A percentile compares a stretch with the other conserved stretches of the same genome.
These are phyloP conservation scores for Drosophila mercatorum DNA, from an alignment of 2,888 invertebrate species.

Conservation along the genomic window DNA sequence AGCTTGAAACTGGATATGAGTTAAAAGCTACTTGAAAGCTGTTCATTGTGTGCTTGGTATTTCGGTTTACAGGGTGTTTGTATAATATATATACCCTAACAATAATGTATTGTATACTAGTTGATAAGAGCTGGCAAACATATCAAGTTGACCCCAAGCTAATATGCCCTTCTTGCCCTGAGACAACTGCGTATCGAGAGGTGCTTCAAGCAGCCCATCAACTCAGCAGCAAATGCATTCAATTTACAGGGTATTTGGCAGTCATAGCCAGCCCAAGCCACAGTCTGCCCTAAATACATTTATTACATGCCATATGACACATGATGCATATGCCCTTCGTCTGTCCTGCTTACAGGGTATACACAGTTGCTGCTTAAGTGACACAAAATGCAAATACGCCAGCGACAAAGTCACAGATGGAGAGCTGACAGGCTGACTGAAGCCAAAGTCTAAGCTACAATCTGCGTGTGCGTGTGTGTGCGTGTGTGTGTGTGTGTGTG, in stretches of 20 bases:
- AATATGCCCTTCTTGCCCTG: no score
- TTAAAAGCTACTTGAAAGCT: background rate
- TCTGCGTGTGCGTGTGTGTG: background rate
- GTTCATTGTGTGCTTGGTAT: background rate
- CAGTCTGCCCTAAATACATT: background rate
- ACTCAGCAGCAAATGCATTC: background rate
- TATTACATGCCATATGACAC: background rate
- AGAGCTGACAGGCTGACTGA: constrained; percentile 7
- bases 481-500: constrained; percentile 8
- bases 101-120: no score
- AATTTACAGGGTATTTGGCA: background rate
- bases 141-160: no score
- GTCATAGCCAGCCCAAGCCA: background rate
- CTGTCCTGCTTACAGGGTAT: background rate
- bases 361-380: constrained; percentile 69
- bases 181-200: no score
- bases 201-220: no score
- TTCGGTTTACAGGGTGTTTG: no score
- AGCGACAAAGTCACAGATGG: constrained; percentile 61
- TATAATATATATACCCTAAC: no score
- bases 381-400: constrained; percentile 78
- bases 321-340: background rate
- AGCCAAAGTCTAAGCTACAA: constrained; percentile 2
- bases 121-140: no score
- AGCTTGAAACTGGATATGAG: background rate